Conservation (phyloP, 2,888 invertebrate genomes). For the Cryptocheilus praepositus region DNA sequence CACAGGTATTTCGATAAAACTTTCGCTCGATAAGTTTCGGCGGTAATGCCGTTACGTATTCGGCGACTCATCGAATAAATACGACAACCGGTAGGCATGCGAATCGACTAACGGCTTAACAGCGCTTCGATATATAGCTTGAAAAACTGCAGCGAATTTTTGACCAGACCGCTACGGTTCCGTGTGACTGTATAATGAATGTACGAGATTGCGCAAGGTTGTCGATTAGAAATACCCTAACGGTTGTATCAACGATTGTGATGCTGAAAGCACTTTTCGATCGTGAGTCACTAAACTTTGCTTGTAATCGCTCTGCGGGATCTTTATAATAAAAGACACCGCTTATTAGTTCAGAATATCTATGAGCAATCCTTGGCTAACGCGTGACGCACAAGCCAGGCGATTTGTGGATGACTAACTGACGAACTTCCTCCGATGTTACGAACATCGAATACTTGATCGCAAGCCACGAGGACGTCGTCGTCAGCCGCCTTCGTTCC, state of each 20-base stretch:
- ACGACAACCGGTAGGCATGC: slow-evolving; percentile 19
- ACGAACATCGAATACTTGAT: slow-evolving; percentile 53
- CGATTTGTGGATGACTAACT: slow-evolving; percentile 14
- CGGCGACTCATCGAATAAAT: slow-evolving; percentile 50
- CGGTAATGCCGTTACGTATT: slow-evolving; percentile 61
- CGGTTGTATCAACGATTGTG: too few relatives aligned
- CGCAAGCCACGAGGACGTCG: slow-evolving; percentile 44
- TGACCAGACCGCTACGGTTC: neutral
- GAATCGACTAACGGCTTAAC: slow-evolving; percentile 27
- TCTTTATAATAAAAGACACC: too few relatives aligned
- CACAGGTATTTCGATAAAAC: slow-evolving; percentile 41
- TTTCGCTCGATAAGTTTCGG: slow-evolving; percentile 58
- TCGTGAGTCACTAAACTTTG: too few relatives aligned
- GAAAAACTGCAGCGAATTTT: slow-evolving; percentile 27
- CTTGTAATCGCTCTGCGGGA: too few relatives aligned
- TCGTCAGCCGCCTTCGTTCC: slow-evolving; percentile 1
- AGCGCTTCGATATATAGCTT: slow-evolving; percentile 39
- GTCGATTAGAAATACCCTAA: too few relatives aligned
- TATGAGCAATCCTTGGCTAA: too few relatives aligned
- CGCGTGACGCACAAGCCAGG: too few relatives aligned
- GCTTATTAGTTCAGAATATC: too few relatives aligned
- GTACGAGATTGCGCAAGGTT: too few relatives aligned
- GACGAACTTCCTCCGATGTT: slow-evolving; percentile 37
- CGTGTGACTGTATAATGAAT: too few relatives aligned
- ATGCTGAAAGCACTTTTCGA: too few relatives aligned